A percentile compares a stretch with the other conserved stretches of the same genome.
Evolutionary conservation across 1,140 invertebrate species (phyloP).

Genomic region (Diplogasteroides magnus): DNA sequence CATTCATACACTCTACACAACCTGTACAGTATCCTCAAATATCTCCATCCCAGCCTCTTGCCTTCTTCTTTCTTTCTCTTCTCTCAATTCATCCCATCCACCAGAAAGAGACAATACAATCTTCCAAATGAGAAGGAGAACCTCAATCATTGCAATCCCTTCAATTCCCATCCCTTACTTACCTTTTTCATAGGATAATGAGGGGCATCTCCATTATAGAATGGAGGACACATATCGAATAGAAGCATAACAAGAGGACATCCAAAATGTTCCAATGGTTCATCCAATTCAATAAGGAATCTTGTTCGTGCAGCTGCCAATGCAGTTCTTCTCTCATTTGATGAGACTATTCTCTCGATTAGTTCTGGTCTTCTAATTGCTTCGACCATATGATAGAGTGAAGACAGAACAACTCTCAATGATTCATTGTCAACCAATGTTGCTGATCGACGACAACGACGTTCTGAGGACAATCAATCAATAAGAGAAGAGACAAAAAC

Average conservation of each 20-base stretch:
- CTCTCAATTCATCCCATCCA: constrained; percentile 39
- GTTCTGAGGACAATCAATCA: constrained; percentile 5
- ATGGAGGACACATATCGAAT: constrained; percentile 51
- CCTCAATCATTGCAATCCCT: constrained; percentile 12
- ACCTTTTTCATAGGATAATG: constrained; percentile 54
- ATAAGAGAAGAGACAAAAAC: background rate
- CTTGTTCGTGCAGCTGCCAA: constrained; percentile 3
- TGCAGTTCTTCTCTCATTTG: constrained; percentile 15
- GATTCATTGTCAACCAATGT: constrained; percentile 52
- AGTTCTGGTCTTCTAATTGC: constrained; percentile 38
- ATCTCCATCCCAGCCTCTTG: constrained; percentile 27
- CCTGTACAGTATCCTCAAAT: constrained; percentile 49
- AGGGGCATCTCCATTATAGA: constrained; percentile 42
- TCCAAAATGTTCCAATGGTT: constrained; percentile 42
- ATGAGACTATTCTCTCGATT: background rate
- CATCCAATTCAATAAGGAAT: constrained; percentile 24
- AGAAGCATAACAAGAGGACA: constrained; percentile 43
- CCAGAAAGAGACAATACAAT: constrained; percentile 44
- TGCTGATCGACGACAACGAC: constrained; percentile 14
- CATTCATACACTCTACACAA: constrained; percentile 40
- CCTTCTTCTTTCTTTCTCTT: constrained; percentile 32
- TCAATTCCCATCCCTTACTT: background rate
- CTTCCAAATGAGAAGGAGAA: constrained; percentile 49
- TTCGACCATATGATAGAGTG: constrained; percentile 52
- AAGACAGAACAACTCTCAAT: constrained; percentile 40